Conservation (phyloP, 2,113 vertebrate species). For the Melanostigma gelatinosum region DNA sequence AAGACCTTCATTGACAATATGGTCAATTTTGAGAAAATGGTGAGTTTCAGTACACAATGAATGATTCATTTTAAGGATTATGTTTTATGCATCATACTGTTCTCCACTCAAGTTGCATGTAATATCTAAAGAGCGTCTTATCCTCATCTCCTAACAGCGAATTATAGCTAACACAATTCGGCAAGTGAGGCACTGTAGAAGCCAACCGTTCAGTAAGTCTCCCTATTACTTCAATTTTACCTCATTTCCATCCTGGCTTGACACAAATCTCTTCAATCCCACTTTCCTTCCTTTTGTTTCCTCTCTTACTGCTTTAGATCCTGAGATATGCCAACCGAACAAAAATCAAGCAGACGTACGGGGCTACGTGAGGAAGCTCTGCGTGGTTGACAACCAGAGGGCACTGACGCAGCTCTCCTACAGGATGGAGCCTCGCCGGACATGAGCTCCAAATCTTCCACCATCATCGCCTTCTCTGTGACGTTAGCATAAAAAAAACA, state of each 20-base stretch:
- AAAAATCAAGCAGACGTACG: slow-evolving; percentile 98
- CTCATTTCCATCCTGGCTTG: neutral
- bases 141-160: slow-evolving; percentile 82
- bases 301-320: slow-evolving; percentile 81
- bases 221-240: neutral
- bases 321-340: slow-evolving; percentile 91
- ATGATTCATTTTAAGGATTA: neutral
- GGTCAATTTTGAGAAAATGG: slow-evolving; percentile 99
- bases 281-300: slow-evolving; percentile 16
- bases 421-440: slow-evolving; percentile 93
- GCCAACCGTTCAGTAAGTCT: slow-evolving; percentile 96
- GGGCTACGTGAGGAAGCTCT: slow-evolving; percentile 95
- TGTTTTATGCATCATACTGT: neutral
- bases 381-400: slow-evolving; percentile 99
- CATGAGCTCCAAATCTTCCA: slow-evolving; percentile 79
- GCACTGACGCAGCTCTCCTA: slow-evolving; percentile 97
- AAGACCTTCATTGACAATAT: slow-evolving; percentile 95
- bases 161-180: slow-evolving; percentile 96
- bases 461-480: slow-evolving; percentile 66
- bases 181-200: slow-evolving; percentile 93
- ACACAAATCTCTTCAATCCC: neutral
- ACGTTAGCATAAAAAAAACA: slow-evolving; percentile 42
- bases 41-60: slow-evolving; percentile 76
- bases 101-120: neutral
- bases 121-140: neutral